Evolutionary conservation across 2,113 vertebrate genomes (phyloP).

Genomic region (Patagioenas fasciata): DNA sequence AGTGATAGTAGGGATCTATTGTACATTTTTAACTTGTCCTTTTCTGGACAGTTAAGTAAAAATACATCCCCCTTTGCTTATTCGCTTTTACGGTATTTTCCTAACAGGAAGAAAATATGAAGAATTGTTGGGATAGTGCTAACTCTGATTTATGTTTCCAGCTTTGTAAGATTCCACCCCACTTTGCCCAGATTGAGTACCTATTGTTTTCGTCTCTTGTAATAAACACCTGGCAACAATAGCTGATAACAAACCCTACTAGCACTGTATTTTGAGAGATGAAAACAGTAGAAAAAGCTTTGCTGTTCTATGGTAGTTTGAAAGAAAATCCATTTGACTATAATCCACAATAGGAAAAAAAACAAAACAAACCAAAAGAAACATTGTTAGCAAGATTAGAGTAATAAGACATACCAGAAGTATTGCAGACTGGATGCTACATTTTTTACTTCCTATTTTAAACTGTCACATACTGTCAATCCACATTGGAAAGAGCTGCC

Average conservation of each 20-base stretch:
- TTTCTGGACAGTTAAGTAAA: neutral
- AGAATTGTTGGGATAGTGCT: neutral
- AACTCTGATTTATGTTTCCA: neutral
- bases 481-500: neutral
- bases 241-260: neutral
- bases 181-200: neutral
- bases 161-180: neutral
- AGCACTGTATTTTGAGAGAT: neutral
- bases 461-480: accelerated
- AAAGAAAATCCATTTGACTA: neutral
- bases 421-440: neutral
- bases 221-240: neutral
- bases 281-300: neutral
- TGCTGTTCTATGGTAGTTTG: neutral
- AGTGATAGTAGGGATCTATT: neutral
- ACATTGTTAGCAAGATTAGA: neutral
- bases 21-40: neutral
- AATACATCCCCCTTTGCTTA: neutral
- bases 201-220: neutral
- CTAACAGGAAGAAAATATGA: neutral
- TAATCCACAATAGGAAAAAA: neutral
- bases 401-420: neutral
- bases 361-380: neutral
- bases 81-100: neutral
- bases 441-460: neutral